phyloP scores from a whole-genome alignment of 2,113 vertebrate species.

The Pampusana beccarii region DNA sequence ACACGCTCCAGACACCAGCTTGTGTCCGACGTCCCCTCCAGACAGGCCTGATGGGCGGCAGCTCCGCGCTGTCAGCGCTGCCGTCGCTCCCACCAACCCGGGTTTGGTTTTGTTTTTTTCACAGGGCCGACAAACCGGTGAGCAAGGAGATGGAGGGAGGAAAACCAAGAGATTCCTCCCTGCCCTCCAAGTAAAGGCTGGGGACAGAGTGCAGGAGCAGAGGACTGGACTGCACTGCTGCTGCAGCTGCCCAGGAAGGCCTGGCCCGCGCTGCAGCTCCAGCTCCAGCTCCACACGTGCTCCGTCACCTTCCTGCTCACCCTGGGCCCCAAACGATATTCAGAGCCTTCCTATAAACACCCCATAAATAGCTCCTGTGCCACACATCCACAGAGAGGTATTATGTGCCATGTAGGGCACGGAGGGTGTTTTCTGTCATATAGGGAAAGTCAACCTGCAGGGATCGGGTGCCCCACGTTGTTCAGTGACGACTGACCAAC shows the following conservation, averaged over 20 bases:
- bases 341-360: not conserved
- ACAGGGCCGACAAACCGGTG: not conserved
- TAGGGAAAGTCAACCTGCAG: not conserved
- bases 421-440: not conserved
- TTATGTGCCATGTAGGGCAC: not conserved
- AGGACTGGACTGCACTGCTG: not conserved
- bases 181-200: not conserved
- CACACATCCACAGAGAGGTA: not conserved
- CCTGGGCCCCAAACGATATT: not conserved
- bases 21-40: not conserved
- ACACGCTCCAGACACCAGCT: not conserved
- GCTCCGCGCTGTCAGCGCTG: not conserved
- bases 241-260: not conserved
- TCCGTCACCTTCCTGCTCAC: not conserved
- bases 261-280: not conserved
- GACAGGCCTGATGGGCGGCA: not conserved
- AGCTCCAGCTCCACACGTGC: not conserved
- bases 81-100: not conserved
- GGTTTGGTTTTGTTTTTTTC: accelerated
- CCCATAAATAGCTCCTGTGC: not conserved
- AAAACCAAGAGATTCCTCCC: not conserved
- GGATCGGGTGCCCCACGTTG: not conserved
- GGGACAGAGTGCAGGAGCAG: not conserved
- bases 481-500: not conserved
- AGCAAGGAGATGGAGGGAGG: not conserved